phyloP scores from a whole-genome alignment of 2,797 vertebrate species.

The Margarornis squamiger region DNA sequence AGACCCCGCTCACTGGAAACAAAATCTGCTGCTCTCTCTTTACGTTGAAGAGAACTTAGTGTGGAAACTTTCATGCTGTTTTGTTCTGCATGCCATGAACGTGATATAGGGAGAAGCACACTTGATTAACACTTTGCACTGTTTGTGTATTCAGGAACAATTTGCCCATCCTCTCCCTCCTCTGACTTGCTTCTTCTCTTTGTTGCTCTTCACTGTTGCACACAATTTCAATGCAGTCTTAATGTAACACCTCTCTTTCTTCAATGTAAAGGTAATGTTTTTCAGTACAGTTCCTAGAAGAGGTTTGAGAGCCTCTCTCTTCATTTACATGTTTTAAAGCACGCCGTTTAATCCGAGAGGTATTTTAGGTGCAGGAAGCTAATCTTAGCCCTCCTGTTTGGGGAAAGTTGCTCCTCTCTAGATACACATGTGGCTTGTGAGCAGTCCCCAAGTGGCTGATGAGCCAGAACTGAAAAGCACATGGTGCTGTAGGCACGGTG shows the following conservation, averaged over 20 bases:
- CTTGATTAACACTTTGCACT: neutral
- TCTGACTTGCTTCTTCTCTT: neutral
- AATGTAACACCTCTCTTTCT: neutral
- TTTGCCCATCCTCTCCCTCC: neutral
- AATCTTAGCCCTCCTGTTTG: neutral
- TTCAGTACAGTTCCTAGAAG: neutral
- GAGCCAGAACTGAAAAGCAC: neutral
- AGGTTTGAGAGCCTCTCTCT: neutral
- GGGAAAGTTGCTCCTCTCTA: neutral
- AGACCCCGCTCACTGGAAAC: neutral
- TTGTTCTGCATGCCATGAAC: neutral
- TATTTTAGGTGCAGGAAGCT: neutral
- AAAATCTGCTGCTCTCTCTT: neutral
- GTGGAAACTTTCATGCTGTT: neutral
- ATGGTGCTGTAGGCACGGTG: neutral
- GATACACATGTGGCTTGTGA: neutral
- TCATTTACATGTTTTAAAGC: neutral
- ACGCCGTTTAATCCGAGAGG: fast-evolving
- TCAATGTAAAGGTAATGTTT: neutral
- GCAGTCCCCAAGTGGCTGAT: neutral
- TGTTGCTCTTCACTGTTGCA: neutral
- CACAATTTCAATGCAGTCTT: neutral
- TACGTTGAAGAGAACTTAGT: neutral
- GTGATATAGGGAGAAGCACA: neutral
- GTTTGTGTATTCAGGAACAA: neutral